These are phyloP conservation scores for Standfussiana lucernea DNA, from an alignment of 2,888 invertebrate species.

Conservation along the genomic window DNA sequence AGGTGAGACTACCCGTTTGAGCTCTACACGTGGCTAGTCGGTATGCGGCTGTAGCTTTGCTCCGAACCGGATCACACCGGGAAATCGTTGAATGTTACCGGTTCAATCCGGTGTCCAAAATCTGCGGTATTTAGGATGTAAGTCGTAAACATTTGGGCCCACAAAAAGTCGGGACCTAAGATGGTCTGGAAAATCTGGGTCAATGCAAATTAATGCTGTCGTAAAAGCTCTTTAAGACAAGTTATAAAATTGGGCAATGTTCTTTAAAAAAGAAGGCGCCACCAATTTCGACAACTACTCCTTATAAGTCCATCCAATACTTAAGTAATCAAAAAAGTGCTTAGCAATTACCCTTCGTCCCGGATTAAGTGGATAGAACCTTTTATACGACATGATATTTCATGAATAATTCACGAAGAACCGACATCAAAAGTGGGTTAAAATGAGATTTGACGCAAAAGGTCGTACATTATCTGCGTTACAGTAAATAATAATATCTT, in stretches of 20 bases:
- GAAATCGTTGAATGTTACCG: conserved; percentile 39
- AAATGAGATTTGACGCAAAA: conserved; percentile 31
- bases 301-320: conserved; percentile 11
- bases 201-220: conserved; percentile 34
- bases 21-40: neutral
- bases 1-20: no score
- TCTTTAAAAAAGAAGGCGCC: conserved; percentile 20
- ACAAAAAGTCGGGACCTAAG: conserved; percentile 26
- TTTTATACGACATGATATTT: conserved; percentile 36
- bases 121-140: conserved; percentile 10
- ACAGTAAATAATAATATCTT: conserved; percentile 16
- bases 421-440: conserved; percentile 36
- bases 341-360: conserved; percentile 19
- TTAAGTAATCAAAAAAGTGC: conserved; percentile 24
- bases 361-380: conserved; percentile 11
- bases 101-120: conserved; percentile 33
- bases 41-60: conserved; percentile 10
- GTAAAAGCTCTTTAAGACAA: conserved; percentile 31
- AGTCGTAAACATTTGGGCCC: conserved; percentile 23
- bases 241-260: conserved; percentile 24
- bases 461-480: conserved; percentile 2
- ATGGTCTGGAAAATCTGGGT: conserved; percentile 30
- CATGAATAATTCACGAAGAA: conserved; percentile 50
- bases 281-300: conserved; percentile 14
- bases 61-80: conserved; percentile 31